phyloP scores from a whole-genome alignment of 2,113 vertebrate genomes.

The Mesocricetus auratus region DNA sequence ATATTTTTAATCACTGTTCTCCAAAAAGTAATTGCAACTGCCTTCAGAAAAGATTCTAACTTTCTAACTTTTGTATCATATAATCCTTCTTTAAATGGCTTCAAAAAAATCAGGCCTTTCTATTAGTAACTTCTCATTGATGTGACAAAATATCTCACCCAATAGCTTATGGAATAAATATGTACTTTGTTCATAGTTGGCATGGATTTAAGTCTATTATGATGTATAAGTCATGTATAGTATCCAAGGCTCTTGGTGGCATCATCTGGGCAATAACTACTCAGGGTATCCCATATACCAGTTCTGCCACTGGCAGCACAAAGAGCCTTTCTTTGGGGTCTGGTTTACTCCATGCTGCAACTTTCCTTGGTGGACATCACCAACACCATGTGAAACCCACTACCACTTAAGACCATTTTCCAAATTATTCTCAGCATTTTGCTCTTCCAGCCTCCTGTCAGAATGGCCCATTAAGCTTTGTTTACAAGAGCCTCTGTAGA shows the following conservation, averaged over 20 bases:
- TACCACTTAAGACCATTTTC: not conserved
- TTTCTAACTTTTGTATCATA: not conserved
- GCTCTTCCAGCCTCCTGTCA: not conserved
- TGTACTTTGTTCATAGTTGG: not conserved
- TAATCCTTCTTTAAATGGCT: not conserved
- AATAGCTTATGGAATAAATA: not conserved
- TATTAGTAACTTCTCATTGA: not conserved
- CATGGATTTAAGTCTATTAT: not conserved
- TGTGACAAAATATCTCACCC: not conserved
- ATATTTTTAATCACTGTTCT: not conserved
- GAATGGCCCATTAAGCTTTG: not conserved
- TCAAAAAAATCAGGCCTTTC: not conserved
- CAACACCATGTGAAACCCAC: not conserved
- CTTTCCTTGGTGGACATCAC: not conserved
- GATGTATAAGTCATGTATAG: not conserved
- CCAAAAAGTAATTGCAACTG: not conserved
- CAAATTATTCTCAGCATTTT: not conserved
- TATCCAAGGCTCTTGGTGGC: too few relatives aligned
- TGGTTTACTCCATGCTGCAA: not conserved
- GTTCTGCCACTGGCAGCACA: not conserved
- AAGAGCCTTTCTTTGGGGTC: not conserved
- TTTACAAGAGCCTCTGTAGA: not conserved
- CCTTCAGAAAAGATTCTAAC: not conserved
- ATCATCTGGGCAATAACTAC: not conserved
- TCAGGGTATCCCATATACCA: not conserved